These are phyloP conservation scores for Micrasema minimum DNA, from an alignment of 1,140 invertebrate genomes.

Conservation along the genomic window DNA sequence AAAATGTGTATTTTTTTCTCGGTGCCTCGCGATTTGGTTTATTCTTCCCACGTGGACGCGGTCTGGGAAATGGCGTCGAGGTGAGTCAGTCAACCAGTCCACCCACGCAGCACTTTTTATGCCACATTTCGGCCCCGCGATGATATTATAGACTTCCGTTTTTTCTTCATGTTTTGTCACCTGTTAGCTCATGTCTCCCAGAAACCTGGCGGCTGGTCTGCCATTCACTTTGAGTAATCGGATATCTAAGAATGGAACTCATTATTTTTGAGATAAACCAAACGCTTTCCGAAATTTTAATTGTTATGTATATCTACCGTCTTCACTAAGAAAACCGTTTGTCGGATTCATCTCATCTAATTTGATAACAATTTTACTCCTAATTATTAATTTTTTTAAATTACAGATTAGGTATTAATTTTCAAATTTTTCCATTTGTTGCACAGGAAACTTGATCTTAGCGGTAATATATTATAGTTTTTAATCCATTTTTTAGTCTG, in stretches of 20 bases:
- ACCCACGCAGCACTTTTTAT: conserved; percentile 16
- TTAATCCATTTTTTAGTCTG: no score
- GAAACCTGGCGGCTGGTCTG: conserved; percentile 4
- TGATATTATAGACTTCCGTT: conserved; percentile 22
- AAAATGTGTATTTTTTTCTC: no score
- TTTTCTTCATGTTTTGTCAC: conserved; percentile 12
- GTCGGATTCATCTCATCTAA: no score
- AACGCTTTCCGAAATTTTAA: neutral
- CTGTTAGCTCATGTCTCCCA: conserved; percentile 16
- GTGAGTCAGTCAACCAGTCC: conserved; percentile 26
- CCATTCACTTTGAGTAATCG: conserved; percentile 25
- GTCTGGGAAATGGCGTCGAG: conserved; percentile 1
- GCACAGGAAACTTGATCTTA: no score
- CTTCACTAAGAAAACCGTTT: no score
- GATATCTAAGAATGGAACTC: conserved; percentile 18
- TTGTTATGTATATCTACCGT: no score
- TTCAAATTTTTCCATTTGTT: no score
- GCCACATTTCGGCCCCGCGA: conserved; percentile 10
- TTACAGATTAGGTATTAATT: no score
- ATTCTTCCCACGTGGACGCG: conserved; percentile 1
- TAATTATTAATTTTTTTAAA: no score
- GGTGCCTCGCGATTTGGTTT: no score
- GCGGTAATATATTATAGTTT: no score
- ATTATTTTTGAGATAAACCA: neutral
- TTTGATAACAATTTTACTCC: no score